These are phyloP conservation scores for Hippocampus barbouri DNA, from an alignment of 2,113 vertebrate genomes.

Conservation along the genomic window DNA sequence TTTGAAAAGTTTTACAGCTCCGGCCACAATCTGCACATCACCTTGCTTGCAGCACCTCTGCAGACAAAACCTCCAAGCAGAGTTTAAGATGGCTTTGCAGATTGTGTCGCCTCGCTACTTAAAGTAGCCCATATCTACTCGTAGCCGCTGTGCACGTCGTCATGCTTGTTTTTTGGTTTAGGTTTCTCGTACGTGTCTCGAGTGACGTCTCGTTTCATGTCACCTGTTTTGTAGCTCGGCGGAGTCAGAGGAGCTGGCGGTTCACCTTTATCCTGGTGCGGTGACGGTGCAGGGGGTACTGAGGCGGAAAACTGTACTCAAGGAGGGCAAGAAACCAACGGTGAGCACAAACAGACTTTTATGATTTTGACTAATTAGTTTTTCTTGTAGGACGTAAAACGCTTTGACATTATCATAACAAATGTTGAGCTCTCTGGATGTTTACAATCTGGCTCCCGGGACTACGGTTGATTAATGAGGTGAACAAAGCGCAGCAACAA, in stretches of 20 bases:
- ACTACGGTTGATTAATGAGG: slow-evolving; percentile 19
- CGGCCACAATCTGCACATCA: slow-evolving; percentile 57
- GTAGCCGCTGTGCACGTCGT: slow-evolving; percentile 16
- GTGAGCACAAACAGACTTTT: slow-evolving; percentile 69
- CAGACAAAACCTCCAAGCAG: neutral
- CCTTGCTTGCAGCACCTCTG: slow-evolving; percentile 10
- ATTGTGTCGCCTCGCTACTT: slow-evolving; percentile 34
- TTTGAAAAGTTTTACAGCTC: slow-evolving; percentile 38
- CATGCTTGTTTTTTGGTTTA: slow-evolving; percentile 4
- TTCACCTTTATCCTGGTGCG: slow-evolving; percentile 92
- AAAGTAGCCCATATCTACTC: slow-evolving; percentile 25
- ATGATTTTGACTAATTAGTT: slow-evolving; percentile 2
- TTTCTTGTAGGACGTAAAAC: slow-evolving; percentile 1
- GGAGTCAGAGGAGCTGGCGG: slow-evolving; percentile 92
- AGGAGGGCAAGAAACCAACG: slow-evolving; percentile 98
- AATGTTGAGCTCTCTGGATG: slow-evolving; percentile 15
- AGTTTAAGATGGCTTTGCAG: slow-evolving; percentile 29
- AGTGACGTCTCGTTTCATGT: slow-evolving; percentile 13
- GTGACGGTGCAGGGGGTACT: slow-evolving; percentile 95
- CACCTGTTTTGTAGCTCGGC: slow-evolving; percentile 79
- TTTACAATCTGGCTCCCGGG: slow-evolving; percentile 17
- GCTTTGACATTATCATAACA: slow-evolving; percentile 19
- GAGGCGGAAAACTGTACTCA: slow-evolving; percentile 91
- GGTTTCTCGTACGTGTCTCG: neutral
- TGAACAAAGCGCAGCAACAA: slow-evolving; percentile 21